A percentile compares a stretch with the other conserved stretches of the same genome.
Evolutionary conservation across 2,797 vertebrate species (phyloP).

Genomic region (Malacoraja senta): DNA sequence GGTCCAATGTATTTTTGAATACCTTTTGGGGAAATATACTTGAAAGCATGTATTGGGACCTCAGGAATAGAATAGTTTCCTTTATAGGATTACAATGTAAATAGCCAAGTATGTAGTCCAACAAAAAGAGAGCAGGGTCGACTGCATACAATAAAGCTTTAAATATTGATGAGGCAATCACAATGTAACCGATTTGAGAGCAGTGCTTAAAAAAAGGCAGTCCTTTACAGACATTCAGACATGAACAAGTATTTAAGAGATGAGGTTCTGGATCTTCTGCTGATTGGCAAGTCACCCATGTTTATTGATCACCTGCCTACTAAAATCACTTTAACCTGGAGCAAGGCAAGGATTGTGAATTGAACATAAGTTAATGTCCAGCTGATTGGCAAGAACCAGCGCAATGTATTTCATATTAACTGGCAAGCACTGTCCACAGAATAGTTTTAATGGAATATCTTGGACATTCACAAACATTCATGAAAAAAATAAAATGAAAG

Average conservation of each 20-base stretch:
- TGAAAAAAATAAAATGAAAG: too few relatives aligned
- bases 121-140: not conserved
- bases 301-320: too few relatives aligned
- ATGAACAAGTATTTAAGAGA: not conserved
- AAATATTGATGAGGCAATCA: not conserved
- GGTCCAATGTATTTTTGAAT: not conserved
- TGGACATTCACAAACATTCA: too few relatives aligned
- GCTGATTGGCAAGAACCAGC: too few relatives aligned
- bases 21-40: not conserved
- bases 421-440: too few relatives aligned
- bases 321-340: too few relatives aligned
- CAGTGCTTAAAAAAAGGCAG: not conserved
- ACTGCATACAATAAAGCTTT: not conserved
- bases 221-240: not conserved
- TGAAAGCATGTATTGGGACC: not conserved
- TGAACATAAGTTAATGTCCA: too few relatives aligned
- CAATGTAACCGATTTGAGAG: not conserved
- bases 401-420: too few relatives aligned
- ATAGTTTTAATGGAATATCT: too few relatives aligned
- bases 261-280: not conserved
- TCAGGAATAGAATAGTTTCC: not conserved
- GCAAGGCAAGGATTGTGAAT: too few relatives aligned
- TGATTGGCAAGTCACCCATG: too few relatives aligned
- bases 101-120: not conserved
- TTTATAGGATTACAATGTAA: not conserved